Percentiles rank a stretch among this genome's conserved stretches.
Evolutionary conservation across 2,888 invertebrate genomes (phyloP).

Genomic region (Drosophila paramelanica): DNA sequence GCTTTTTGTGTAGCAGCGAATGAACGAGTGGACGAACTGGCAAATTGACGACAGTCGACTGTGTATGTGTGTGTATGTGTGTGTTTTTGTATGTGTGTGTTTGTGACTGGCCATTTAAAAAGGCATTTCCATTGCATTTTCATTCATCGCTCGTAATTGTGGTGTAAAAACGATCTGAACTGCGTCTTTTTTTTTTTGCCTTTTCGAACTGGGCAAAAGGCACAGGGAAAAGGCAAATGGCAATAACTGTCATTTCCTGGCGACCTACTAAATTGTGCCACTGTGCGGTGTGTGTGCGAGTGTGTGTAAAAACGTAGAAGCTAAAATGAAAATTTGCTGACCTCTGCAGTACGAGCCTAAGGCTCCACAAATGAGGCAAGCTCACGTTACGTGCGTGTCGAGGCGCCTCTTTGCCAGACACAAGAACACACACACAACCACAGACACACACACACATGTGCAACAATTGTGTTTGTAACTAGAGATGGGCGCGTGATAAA

Average conservation of each 20-base stretch:
- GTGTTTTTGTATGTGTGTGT: conserved; percentile 4
- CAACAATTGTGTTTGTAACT: conserved; percentile 59
- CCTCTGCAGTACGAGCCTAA: conserved; percentile 60
- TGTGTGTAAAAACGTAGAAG: conserved; percentile 37
- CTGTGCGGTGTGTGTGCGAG: conserved; percentile 15
- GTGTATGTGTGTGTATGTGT: not conserved
- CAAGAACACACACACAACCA: not conserved
- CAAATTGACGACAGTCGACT: conserved; percentile 40
- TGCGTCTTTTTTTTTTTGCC: not conserved
- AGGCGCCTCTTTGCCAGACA: conserved; percentile 19
- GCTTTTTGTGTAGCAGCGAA: conserved; percentile 12
- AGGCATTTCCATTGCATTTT: conserved; percentile 71
- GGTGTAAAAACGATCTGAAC: conserved; percentile 64
- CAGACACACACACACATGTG: conserved; percentile 31
- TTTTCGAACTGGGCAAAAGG: conserved; percentile 15
- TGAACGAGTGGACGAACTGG: conserved; percentile 38
- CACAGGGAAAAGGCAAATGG: conserved; percentile 50
- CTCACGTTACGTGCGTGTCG: conserved; percentile 47
- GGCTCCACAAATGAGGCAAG: conserved; percentile 53
- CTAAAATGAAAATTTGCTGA: conserved; percentile 73
- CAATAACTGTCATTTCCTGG: conserved; percentile 76
- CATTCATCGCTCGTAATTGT: conserved; percentile 77
- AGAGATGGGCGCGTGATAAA: conserved; percentile 12
- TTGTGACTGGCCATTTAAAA: conserved; percentile 57
- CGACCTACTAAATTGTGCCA: conserved; percentile 69